Base-by-base conservation (phyloP, 2,888 invertebrate species). In the Didymodactylos carnosus region DNA sequence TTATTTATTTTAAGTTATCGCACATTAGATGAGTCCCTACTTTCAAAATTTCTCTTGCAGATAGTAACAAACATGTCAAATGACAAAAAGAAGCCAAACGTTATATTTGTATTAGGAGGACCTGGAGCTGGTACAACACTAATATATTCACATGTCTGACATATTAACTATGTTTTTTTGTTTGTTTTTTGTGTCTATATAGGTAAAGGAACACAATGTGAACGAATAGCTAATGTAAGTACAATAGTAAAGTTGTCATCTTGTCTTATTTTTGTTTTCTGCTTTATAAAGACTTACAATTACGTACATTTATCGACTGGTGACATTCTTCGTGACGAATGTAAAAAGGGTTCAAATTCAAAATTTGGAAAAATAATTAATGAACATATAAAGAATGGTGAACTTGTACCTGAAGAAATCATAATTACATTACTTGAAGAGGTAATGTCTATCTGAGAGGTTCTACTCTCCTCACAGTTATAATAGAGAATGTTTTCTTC, bases 391-490 rank as follows among this genome's bases (percentile, higher is more conserved):
- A 87, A 87, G 70, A 90, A 94, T 82, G 98, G 97, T 0, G 88
- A 89, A 78, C 97, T 97, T 77, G 98, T 99, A 5, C 98, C 98
- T 1, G 98, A 98, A 0, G 93, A 92, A 84, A 93, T 99, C 77
- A 98, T 98, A 19, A 98, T 97, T 83, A 89, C 90, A 72, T 87
- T 99, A 23, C 39, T 62, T 46, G 25, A 46, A 10, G 76, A 83
- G 7, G 46, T 49, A 49, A 88, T 89, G 87, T 23, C 14, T n/a
- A n/a, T n/a, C n/a, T n/a, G n/a, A n/a, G n/a, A 23, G 23, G 8
- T 49, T 49, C 10, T 49, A 10, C 1, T 23, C 13, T 49, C 4
- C 7, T 49, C 16, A 49, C 13, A n/a, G n/a, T n/a, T n/a, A n/a
- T n/a, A n/a, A n/a, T n/a, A n/a, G n/a, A n/a, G n/a, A n/a, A 10